Evolutionary conservation across 1,140 invertebrate genomes (phyloP), one percentile per base, ranked within the genome.

Genomic region (Caenorhabditis inopinata): DNA sequence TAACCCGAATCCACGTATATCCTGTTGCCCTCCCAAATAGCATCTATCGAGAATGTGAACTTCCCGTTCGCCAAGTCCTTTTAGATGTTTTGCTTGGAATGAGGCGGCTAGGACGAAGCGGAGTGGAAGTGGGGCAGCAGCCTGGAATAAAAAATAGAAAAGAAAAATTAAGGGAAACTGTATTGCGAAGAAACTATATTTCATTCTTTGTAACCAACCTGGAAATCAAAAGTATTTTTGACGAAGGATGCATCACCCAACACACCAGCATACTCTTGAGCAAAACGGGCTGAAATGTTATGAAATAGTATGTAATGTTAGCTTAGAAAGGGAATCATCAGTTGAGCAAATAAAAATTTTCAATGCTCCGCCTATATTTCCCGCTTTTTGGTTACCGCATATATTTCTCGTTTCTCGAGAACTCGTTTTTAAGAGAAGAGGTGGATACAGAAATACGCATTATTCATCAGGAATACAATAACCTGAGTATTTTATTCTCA

Each of bases 231-330:
- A 49, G 87, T 82, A 46, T 85, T 45, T 51, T 81, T 82, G 25
- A 88, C 27, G 58, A 88, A 88, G 12, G 82, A 48, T 11, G 87
- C 83, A 78, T 88, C 87, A 12, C 87, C 87, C 14, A 88, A 53
- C 3, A 86, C 25, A 0, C 86, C 85, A 12, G 87, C 86, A 25
- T 78, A 82, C 73, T 88, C 87, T 38, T 45, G 27, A 25, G 53
- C 25, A 16, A 48, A 35, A n/a, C 49, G 74, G 46, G 47, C 73
- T 76, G 42, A 18, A 76, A 76, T 14, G n/a, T n/a, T n/a, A 29
- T 7, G 38, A 14, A 35, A n/a, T 12, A 29, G 23, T 78, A 35
- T 68, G 62, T 32, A 27, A 48, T 21, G 48, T n/a, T 18, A 47
- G n/a, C n/a, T n/a, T n/a, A 48, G n/a, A 48, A 7, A 21, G 47